Conservation (phyloP, 2,888 invertebrate species). For the Tipula confusa region DNA sequence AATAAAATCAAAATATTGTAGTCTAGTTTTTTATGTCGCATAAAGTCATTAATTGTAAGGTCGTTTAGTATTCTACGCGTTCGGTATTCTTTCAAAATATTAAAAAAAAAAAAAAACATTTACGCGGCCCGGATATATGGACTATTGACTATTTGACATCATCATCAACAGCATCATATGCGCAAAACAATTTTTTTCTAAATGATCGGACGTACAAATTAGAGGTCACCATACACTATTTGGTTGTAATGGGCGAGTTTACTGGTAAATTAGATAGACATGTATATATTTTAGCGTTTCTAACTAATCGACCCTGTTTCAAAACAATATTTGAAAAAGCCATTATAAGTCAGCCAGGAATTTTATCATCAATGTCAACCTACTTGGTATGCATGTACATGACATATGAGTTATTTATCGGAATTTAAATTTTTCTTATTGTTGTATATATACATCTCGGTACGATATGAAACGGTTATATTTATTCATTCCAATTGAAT, state of each 20-base stretch:
- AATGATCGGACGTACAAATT: background rate
- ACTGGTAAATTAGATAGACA: background rate
- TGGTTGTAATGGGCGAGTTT: background rate
- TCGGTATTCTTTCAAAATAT: background rate
- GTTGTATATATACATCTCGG: background rate
- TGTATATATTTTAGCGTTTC: too few relatives aligned
- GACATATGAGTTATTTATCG: background rate
- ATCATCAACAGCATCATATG: background rate
- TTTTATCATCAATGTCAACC: background rate
- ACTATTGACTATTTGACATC: constrained; percentile 6
- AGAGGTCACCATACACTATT: background rate
- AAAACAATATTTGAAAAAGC: background rate
- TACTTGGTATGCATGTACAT: background rate
- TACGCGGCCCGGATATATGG: background rate
- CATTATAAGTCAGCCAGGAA: background rate
- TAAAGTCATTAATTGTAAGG: background rate
- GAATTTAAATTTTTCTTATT: background rate
- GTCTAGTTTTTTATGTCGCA: background rate
- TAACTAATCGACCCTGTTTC: background rate
- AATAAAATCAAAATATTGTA: background rate
- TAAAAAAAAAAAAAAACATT: background rate
- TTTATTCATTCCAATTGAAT: background rate
- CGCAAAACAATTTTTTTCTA: background rate
- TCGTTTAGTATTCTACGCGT: background rate
- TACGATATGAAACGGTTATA: background rate